Evolutionary conservation across 2,888 invertebrate species (phyloP), one percentile per base, ranked within the genome.

Genomic region (Galerucella calmariensis): DNA sequence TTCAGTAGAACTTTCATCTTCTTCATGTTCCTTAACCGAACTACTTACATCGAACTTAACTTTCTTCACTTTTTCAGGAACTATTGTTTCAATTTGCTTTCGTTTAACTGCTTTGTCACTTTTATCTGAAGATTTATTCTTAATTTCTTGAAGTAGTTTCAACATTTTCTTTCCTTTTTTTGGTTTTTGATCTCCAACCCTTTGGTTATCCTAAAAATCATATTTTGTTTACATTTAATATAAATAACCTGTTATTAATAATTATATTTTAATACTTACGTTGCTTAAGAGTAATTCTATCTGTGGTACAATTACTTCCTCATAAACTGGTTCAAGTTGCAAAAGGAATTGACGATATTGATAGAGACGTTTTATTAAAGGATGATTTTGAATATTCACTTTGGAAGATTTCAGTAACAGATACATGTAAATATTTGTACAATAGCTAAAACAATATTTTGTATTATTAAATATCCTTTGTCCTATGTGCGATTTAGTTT

Each of bases 341-440:
- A 92, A 90, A 65, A 96, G 87, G 82, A 96, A 89, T 86, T 95
- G 91, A 77, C 93, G 90, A 83, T 94, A 94, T 84, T 96, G 95
- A 75, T 94, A 92, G 69, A 98, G 89, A 77, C 95, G 90, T 85
- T 95, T 94, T 61, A 95, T 91, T 14, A 98, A 92, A n/a, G 98
- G 98, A 89, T 99, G 98, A 81, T 93, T 92, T 82, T 92, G 91
- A 27, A 95, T 90, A 71, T 91, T 90, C 27, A 90, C 88, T 81
- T 92, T 92, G 83, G 93, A 93, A 71, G 94, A 91, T 89, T 97
- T 97, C 16, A 98, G 87, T 80, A 95, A 89, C 80, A 98, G 86
- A 87, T 97, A 97, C 88, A 95, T 96, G 67, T 92, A 91, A 56
- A 97, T 92, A 85, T 97, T 97, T 27, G 93, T 92, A 81, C 94